Evolutionary conservation across 2,888 invertebrate genomes (phyloP).

Genomic region (Trissolcus brochymenae): DNA sequence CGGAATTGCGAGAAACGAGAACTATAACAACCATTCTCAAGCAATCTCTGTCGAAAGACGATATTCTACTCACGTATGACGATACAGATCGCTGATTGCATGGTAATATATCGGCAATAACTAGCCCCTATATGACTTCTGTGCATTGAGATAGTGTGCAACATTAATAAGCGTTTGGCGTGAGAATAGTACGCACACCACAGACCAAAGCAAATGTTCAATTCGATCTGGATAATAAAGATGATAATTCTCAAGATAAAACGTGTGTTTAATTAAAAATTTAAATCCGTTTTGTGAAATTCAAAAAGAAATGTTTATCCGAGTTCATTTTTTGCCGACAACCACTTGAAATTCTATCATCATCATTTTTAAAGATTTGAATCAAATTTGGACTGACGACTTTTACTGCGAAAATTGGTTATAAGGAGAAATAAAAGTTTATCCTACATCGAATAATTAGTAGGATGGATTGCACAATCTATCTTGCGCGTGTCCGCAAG

Average conservation of each 20-base stretch:
- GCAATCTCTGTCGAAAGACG: conserved; percentile 48
- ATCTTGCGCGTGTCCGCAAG: conserved; percentile 53
- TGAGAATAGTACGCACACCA: conserved; percentile 35
- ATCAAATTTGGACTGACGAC: not conserved
- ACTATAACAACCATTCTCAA: conserved; percentile 23
- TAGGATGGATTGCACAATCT: conserved; percentile 51
- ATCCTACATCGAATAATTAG: conserved; percentile 57
- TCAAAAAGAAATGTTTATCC: no score
- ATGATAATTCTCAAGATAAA: conserved; percentile 22
- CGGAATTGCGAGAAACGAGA: conserved; percentile 19
- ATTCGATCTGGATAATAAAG: conserved; percentile 26
- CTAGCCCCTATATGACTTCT: conserved; percentile 53
- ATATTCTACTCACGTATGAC: conserved; percentile 54
- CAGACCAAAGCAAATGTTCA: conserved; percentile 23
- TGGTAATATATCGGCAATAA: conserved; percentile 57
- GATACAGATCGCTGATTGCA: conserved; percentile 57
- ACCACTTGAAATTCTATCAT: conserved; percentile 13
- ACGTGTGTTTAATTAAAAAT: no score
- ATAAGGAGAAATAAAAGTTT: conserved; percentile 44
- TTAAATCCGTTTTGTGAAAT: no score
- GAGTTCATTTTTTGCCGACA: no score
- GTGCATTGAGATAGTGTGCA: conserved; percentile 52
- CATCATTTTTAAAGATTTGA: conserved; percentile 38
- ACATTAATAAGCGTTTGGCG: conserved; percentile 57
- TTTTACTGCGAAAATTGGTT: conserved; percentile 21